These are phyloP conservation scores for Micropoecilia bifurca DNA, from an alignment of 2,797 vertebrate genomes.

Conservation along the genomic window DNA sequence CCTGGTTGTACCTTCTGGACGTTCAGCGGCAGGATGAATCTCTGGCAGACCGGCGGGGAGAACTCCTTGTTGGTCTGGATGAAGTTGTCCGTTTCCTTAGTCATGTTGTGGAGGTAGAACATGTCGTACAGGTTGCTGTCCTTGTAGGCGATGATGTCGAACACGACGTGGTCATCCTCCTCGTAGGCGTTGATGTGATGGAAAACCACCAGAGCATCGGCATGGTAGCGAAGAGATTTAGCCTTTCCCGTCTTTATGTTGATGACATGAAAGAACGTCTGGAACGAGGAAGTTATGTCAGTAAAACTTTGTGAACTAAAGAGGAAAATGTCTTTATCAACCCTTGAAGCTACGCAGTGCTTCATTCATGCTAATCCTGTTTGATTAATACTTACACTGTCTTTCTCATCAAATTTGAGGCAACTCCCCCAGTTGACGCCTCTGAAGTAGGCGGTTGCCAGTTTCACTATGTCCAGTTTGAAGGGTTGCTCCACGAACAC, in stretches of 20 bases:
- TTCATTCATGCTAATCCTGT: neutral
- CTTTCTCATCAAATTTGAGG: slow-evolving; percentile 85
- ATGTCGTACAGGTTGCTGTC: slow-evolving; percentile 89
- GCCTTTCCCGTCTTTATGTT: slow-evolving; percentile 85
- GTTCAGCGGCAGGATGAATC: slow-evolving; percentile 87
- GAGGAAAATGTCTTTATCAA: neutral
- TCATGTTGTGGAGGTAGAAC: slow-evolving; percentile 90
- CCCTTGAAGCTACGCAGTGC: neutral
- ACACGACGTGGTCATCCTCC: slow-evolving; percentile 85
- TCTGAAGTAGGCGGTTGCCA: slow-evolving; percentile 90
- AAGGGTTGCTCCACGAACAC: slow-evolving; percentile 94
- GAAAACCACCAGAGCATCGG: slow-evolving; percentile 86
- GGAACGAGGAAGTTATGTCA: slow-evolving; percentile 15
- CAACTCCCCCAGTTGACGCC: slow-evolving; percentile 91
- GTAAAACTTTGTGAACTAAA: neutral
- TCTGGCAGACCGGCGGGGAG: slow-evolving; percentile 77
- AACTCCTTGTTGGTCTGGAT: slow-evolving; percentile 56
- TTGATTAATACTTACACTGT: slow-evolving; percentile 76
- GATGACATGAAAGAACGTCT: slow-evolving; percentile 91
- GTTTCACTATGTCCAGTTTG: slow-evolving; percentile 87
- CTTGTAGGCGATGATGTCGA: slow-evolving; percentile 87
- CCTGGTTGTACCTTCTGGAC: slow-evolving; percentile 74
- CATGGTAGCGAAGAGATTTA: slow-evolving; percentile 77
- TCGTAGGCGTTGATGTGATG: slow-evolving; percentile 96
- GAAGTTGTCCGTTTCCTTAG: slow-evolving; percentile 53